Conservation (phyloP, 2,797 vertebrate species). For the Malacoctenus gilli region DNA sequence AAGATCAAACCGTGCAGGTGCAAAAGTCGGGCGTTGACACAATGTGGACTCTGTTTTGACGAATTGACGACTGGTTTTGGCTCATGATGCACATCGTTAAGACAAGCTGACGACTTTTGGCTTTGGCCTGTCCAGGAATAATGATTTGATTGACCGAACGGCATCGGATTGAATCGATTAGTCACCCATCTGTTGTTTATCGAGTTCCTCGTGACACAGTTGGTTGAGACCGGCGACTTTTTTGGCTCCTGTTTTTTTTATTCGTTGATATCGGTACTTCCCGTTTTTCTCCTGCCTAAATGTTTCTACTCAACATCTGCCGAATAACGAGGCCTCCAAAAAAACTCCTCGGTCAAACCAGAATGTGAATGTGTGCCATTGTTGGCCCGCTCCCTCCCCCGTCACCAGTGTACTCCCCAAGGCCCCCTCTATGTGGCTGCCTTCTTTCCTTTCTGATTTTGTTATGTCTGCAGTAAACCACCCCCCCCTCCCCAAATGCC, state of each 20-base stretch:
- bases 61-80: not conserved
- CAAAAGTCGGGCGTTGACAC: slow-evolving; percentile 9
- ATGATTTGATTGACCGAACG: too few relatives aligned
- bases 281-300: slow-evolving; percentile 3
- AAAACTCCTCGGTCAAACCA: slow-evolving; percentile 42
- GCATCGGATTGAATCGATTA: slow-evolving; percentile 6
- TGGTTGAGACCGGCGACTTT: not conserved
- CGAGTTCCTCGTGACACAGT: not conserved
- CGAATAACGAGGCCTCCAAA: slow-evolving; percentile 47
- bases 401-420: slow-evolving; percentile 42
- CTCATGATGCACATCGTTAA: slow-evolving; percentile 5
- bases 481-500: slow-evolving; percentile 24
- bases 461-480: slow-evolving; percentile 70
- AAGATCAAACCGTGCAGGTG: slow-evolving; percentile 25
- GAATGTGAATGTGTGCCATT: slow-evolving; percentile 65
- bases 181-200: slow-evolving; percentile 12
- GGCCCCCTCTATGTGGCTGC: slow-evolving; percentile 50
- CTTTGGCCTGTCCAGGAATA: too few relatives aligned
- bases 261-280: too few relatives aligned
- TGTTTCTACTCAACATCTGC: not conserved
- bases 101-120: too few relatives aligned
- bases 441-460: slow-evolving; percentile 64
- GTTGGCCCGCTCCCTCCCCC: slow-evolving; percentile 42
- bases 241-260: not conserved
- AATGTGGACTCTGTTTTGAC: slow-evolving; percentile 26